Evolutionary conservation across 2,113 vertebrate genomes (phyloP).

Genomic region (Heterotis niloticus): DNA sequence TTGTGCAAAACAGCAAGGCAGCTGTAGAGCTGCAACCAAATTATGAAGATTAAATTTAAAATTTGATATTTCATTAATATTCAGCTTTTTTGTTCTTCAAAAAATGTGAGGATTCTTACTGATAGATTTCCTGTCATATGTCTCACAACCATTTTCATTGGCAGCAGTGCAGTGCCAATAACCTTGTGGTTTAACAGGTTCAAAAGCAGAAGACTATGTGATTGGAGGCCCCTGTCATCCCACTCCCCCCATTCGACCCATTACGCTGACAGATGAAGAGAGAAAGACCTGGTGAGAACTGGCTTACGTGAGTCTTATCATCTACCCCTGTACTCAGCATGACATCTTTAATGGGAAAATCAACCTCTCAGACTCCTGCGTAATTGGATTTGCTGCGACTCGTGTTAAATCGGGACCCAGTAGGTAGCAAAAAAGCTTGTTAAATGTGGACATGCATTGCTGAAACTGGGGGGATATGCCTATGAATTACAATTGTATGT

Average conservation of each 20-base stretch:
- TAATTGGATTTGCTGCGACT: slow-evolving; percentile 78
- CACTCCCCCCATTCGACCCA: background rate
- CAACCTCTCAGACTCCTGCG: slow-evolving; percentile 74
- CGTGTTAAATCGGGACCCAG: slow-evolving; percentile 74
- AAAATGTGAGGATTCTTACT: too few species aligned
- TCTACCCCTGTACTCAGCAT: slow-evolving; percentile 71
- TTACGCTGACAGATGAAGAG: slow-evolving; percentile 32
- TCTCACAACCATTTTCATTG: background rate
- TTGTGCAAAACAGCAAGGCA: too few species aligned
- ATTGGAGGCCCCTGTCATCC: slow-evolving; percentile 6
- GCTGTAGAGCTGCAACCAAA: too few species aligned
- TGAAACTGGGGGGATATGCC: slow-evolving; percentile 36
- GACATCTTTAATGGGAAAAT: slow-evolving; percentile 77
- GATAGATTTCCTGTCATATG: too few species aligned
- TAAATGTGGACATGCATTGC: slow-evolving; percentile 78
- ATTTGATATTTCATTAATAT: background rate
- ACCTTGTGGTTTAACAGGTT: slow-evolving; percentile 20
- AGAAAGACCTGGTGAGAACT: slow-evolving; percentile 48
- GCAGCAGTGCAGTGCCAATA: slow-evolving; percentile 16
- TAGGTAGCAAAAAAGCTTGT: slow-evolving; percentile 76
- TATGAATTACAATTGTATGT: background rate
- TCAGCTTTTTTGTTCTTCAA: background rate
- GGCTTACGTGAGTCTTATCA: slow-evolving; percentile 66
- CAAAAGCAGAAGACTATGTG: slow-evolving; percentile 15
- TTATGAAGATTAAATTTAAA: too few species aligned